Conservation (phyloP, 2,113 vertebrate genomes). For the Serilophus lunatus region DNA sequence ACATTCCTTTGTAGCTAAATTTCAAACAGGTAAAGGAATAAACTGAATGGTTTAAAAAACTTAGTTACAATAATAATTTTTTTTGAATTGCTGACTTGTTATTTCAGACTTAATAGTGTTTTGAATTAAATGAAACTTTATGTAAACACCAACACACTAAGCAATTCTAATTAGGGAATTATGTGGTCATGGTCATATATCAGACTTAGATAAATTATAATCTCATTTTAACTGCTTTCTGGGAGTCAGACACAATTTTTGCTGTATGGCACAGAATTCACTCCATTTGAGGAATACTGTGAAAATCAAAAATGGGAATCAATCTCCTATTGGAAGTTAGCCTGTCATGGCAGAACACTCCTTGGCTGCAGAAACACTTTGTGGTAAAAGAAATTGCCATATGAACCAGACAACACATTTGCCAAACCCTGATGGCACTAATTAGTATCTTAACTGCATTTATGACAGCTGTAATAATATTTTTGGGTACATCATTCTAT, state of each 20-base stretch:
- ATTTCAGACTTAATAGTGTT: not conserved
- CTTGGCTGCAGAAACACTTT: not conserved
- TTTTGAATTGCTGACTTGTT: not conserved
- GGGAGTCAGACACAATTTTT: not conserved
- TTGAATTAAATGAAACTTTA: slow-evolving; percentile 13
- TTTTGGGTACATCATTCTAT: not conserved
- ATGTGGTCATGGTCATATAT: not conserved
- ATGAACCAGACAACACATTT: not conserved
- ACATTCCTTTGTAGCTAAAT: not conserved
- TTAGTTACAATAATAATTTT: not conserved
- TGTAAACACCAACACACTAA: not conserved
- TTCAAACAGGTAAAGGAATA: not conserved
- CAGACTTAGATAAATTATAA: not conserved
- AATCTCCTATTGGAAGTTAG: not conserved
- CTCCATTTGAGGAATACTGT: not conserved
- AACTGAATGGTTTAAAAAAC: not conserved
- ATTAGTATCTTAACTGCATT: not conserved
- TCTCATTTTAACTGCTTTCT: not conserved
- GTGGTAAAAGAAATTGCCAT: not conserved
- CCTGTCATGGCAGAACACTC: not conserved
- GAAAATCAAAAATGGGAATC: not conserved
- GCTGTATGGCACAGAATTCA: not conserved
- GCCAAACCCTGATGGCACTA: not conserved
- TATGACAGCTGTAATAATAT: not conserved
- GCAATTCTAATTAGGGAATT: not conserved